Evolutionary conservation across 2,113 vertebrate species (phyloP).

Genomic region (Phalacrocorax aristotelis): DNA sequence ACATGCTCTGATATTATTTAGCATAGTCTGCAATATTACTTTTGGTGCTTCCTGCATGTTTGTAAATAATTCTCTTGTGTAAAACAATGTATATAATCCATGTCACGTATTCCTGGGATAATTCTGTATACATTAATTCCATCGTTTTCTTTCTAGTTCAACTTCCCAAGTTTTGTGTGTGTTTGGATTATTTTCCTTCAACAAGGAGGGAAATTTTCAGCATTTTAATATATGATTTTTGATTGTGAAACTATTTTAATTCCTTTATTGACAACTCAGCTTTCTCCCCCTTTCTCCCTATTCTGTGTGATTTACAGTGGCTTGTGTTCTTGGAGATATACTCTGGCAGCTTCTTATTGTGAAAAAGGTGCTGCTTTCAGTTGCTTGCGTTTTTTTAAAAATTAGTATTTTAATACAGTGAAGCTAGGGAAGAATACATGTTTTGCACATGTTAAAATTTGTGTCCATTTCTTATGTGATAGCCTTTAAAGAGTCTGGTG

Average conservation of each 20-base stretch:
- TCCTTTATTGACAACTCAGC: not conserved
- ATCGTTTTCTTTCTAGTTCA: slow-evolving; percentile 4
- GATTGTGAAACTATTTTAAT: not conserved
- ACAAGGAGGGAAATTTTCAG: not conserved
- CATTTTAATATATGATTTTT: not conserved
- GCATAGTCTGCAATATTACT: not conserved
- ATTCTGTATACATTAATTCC: not conserved
- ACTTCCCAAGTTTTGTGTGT: not conserved
- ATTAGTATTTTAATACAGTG: not conserved
- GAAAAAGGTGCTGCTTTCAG: not conserved
- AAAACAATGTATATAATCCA: not conserved
- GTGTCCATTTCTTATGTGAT: not conserved
- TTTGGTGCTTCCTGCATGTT: slow-evolving; percentile 36
- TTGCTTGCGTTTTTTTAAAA: not conserved
- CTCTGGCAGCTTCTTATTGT: not conserved
- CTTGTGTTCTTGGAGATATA: not conserved
- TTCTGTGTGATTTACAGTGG: not conserved
- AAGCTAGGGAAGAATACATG: not conserved
- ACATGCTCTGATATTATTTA: slow-evolving; percentile 14
- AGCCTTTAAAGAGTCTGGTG: not conserved
- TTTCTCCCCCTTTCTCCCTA: not conserved
- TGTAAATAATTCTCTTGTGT: not conserved
- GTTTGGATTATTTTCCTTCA: not conserved
- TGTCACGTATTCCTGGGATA: not conserved
- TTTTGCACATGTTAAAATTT: not conserved